Evolutionary conservation across 1,140 invertebrate genomes (phyloP).

Genomic region (Dreissena rostriformis): DNA sequence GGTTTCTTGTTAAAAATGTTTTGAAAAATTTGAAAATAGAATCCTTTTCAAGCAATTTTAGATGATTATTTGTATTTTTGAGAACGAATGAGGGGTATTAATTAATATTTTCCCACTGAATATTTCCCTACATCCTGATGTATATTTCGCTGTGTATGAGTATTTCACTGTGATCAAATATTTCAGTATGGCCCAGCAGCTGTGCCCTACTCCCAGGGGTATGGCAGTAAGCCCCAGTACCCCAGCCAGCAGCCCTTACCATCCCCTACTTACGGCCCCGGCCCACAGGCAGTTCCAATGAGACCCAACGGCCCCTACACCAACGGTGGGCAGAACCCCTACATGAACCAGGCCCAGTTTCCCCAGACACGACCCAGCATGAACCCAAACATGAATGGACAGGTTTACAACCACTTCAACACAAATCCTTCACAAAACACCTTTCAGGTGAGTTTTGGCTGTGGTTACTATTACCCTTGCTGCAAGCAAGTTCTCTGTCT

Average conservation of each 20-base stretch:
- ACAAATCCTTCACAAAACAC: constrained; percentile 51
- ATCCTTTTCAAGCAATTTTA: too few species aligned
- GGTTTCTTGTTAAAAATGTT: too few species aligned
- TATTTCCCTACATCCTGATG: too few species aligned
- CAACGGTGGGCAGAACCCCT: constrained; percentile 73
- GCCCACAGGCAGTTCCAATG: constrained; percentile 63
- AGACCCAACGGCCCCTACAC: constrained; percentile 71
- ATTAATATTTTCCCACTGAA: too few species aligned
- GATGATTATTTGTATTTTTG: too few species aligned
- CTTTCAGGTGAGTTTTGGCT: constrained; percentile 29
- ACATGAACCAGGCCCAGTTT: constrained; percentile 71
- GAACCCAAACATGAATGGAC: constrained; percentile 60
- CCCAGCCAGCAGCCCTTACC: constrained; percentile 78
- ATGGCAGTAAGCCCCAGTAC: constrained; percentile 72
- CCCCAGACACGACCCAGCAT: constrained; percentile 60
- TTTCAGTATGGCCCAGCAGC: constrained; percentile 66
- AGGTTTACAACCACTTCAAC: constrained; percentile 52
- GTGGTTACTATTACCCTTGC: too few species aligned
- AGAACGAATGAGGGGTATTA: too few species aligned
- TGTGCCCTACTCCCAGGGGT: constrained; percentile 66
- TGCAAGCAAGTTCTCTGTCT: too few species aligned
- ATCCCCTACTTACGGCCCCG: constrained; percentile 75
- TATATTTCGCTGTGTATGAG: too few species aligned
- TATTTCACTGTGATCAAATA: neutral
- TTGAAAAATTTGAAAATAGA: too few species aligned